A percentile compares a stretch with the other conserved stretches of the same genome.
Evolutionary conservation across 2,888 invertebrate species (phyloP).

Genomic region (Hirtodrosophila trivittata): DNA sequence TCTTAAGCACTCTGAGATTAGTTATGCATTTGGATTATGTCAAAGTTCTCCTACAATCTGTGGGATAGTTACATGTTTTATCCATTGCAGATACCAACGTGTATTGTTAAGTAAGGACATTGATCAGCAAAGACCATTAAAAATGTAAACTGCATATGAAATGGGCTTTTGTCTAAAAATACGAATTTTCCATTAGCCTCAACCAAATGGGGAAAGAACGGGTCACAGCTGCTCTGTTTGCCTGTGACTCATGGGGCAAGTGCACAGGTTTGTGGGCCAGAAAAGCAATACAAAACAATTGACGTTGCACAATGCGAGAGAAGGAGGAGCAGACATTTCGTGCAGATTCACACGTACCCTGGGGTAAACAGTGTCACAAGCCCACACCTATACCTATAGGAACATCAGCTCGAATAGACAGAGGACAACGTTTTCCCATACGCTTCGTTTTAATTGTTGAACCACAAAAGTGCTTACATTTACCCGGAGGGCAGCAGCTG

Average conservation of each 20-base stretch:
- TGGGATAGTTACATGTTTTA: too few species aligned
- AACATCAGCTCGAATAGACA: conserved; percentile 1
- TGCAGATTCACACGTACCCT: conserved; percentile 68
- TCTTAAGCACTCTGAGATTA: too few species aligned
- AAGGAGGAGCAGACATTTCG: conserved; percentile 45
- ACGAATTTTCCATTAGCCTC: conserved; percentile 31
- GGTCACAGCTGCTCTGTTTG: conserved; percentile 23
- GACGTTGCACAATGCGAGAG: conserved; percentile 54
- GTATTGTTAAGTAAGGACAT: conserved; percentile 19
- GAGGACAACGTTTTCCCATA: conserved; percentile 37
- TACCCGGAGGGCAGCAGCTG: conserved; percentile 40
- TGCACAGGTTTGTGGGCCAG: not conserved
- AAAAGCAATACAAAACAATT: conserved; percentile 61
- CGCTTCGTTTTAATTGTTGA: conserved; percentile 69
- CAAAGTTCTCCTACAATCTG: too few species aligned
- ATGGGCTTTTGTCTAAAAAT: conserved; percentile 17
- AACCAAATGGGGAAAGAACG: not conserved
- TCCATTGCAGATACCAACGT: too few species aligned
- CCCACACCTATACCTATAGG: conserved; percentile 12
- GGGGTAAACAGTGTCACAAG: conserved; percentile 62
- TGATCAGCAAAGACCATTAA: conserved; percentile 28
- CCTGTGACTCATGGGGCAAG: not conserved
- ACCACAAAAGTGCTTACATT: conserved; percentile 73
- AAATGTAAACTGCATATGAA: conserved; percentile 38
- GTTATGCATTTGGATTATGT: too few species aligned